Conservation (phyloP, 2,113 vertebrate species). For the Pimephales promelas region DNA sequence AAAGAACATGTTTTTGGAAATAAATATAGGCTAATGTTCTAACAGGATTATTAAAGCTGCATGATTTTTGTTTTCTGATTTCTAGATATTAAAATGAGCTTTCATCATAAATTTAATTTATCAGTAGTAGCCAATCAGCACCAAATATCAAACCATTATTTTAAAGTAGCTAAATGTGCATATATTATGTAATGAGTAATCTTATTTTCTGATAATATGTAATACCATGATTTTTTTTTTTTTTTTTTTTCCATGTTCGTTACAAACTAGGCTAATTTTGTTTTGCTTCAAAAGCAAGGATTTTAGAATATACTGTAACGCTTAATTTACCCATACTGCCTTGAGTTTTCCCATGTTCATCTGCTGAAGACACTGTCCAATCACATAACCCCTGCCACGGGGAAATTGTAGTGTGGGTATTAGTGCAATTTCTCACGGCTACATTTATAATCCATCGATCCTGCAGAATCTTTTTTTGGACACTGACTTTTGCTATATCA, state of each 20-base stretch:
- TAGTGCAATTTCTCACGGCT: conserved; percentile 59
- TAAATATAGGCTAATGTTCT: too few species aligned
- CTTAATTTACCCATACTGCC: not conserved
- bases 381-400: conserved; percentile 5
- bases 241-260: not conserved
- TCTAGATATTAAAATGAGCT: not conserved
- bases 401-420: conserved; percentile 54
- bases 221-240: not conserved
- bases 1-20: too few species aligned
- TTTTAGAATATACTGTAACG: conserved; percentile 2
- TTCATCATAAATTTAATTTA: not conserved
- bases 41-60: too few species aligned
- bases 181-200: not conserved
- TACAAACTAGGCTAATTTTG: not conserved
- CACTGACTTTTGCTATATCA: conserved; percentile 59
- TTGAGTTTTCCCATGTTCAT: not conserved
- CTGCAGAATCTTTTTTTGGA: conserved; percentile 54
- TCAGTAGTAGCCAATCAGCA: not conserved
- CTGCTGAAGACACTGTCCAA: not conserved
- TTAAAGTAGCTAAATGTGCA: not conserved
- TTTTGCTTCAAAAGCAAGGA: not conserved
- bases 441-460: conserved; percentile 61
- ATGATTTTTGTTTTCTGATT: not conserved
- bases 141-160: not conserved
- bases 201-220: not conserved